Conservation (phyloP, 1,140 invertebrate genomes). For the Globodera ellingtonae region DNA sequence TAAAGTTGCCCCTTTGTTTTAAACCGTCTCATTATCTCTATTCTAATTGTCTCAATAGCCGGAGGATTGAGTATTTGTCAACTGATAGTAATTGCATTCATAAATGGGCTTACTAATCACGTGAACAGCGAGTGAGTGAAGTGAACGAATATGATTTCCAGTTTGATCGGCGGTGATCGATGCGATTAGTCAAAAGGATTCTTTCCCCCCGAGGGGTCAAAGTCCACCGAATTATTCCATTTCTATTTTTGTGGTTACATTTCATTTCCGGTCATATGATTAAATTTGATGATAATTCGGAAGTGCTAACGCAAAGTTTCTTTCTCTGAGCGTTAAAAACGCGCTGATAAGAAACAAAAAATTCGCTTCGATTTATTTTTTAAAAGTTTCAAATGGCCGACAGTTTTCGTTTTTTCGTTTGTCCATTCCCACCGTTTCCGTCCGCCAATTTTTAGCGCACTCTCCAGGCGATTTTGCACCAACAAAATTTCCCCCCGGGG, state of each 20-base stretch:
- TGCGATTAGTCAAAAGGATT: not conserved
- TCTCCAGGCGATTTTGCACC: conserved; percentile 11
- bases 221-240: not conserved
- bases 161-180: not conserved
- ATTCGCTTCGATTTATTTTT: not conserved
- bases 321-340: no score
- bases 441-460: conserved; percentile 6
- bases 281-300: not conserved
- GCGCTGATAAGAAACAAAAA: not conserved
- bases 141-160: no score
- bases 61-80: no score
- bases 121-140: no score
- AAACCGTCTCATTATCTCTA: no score
- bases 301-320: no score
- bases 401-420: not conserved
- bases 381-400: not conserved
- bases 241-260: not conserved
- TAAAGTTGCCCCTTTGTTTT: no score
- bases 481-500: conserved; percentile 3
- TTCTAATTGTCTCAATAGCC: no score
- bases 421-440: conserved; percentile 19
- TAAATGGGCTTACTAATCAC: no score
- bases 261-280: not conserved
- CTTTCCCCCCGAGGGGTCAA: not conserved
- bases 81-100: no score